phyloP scores from a whole-genome alignment of 2,797 vertebrate genomes.

The Anabas testudineus region DNA sequence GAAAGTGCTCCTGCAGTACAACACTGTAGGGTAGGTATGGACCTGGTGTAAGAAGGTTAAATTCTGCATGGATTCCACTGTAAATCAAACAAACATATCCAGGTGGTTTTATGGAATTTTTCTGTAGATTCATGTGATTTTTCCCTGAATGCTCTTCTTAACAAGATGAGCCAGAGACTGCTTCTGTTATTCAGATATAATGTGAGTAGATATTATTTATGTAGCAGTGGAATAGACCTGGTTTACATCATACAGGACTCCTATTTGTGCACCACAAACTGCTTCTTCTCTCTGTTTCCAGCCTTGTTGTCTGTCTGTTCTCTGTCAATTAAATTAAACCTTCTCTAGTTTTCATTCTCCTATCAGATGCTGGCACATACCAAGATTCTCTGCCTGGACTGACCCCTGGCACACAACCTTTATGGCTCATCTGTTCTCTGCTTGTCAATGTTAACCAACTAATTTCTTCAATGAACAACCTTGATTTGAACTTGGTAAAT shows the following conservation, averaged over 20 bases:
- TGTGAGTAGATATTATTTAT: constrained; percentile 72
- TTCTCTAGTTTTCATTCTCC: constrained; percentile 16
- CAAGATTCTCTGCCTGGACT: constrained; percentile 5
- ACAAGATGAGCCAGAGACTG: constrained; percentile 59
- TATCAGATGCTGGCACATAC: constrained; percentile 15
- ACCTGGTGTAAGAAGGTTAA: constrained; percentile 14
- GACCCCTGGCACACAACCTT: constrained; percentile 26
- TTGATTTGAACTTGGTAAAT: constrained; percentile 41
- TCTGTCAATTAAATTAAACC: constrained; percentile 29
- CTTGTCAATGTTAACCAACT: constrained; percentile 19
- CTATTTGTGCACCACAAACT: constrained; percentile 41
- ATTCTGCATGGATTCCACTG: constrained; percentile 20
- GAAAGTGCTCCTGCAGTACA: constrained; percentile 6
- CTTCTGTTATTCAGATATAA: constrained; percentile 71
- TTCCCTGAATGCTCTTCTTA: constrained; percentile 62
- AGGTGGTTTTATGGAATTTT: constrained; percentile 60
- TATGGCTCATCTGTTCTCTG: constrained; percentile 14
- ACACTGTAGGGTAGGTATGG: neutral
- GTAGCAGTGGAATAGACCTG: constrained; percentile 62
- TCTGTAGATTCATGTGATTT: constrained; percentile 55
- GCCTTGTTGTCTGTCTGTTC: constrained; percentile 38
- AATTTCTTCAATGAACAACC: neutral
- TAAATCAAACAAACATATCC: constrained; percentile 56
- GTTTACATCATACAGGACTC: constrained; percentile 67
- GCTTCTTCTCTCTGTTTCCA: constrained; percentile 12